Base-by-base conservation (phyloP, 2,113 vertebrate genomes). In the Ophthalmolycus amberensis region DNA sequence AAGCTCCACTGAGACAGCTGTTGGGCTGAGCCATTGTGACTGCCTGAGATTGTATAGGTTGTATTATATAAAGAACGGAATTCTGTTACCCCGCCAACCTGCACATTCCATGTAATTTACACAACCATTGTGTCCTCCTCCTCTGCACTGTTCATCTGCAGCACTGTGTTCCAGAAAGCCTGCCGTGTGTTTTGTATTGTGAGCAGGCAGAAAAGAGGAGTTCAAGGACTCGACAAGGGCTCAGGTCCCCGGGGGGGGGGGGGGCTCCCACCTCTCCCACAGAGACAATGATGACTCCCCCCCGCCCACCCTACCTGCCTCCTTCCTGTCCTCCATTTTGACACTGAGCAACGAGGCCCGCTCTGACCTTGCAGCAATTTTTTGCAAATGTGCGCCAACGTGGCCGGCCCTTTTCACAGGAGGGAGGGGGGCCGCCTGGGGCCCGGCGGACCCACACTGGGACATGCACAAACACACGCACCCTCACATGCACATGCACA, bases 211-310 rank as follows among this genome's bases (percentile, higher is more conserved):
- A 75, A 54, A 70, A 74, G 22, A 85, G 27, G 37, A 86, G 85
- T 89, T 92, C 90, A 94, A 91, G 89, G 93, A 83, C 89, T 85
- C 76, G 25, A 59, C 80, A 87, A 87, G 88, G 85, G 62, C 87
- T 87, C 64, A 25, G 15, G 25, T 75, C 60, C 77, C 54, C 46
- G 4, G 62, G 71, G 64, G 18, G 9, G 34, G 34, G 34, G 34
- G 34, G 71, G 27, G 58, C 50, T 50, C 52, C 56, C 66, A 34
- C 66, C 78, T 44, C 67, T 42, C 66, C 60, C 60, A 71, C 71
- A 37, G 66, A 85, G 77, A 89, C 66, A 74, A 77, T 78, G 79
- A 90, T 83, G 67, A 71, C 68, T 80, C 75, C 66, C 82, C 85
- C 59, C 60, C 37, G 16, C 62, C 20, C 34, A 22, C 71, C 14